A percentile compares a stretch with the other conserved stretches of the same genome.
Conservation (phyloP, 2,113 vertebrate genomes). For the Scopus umbretta region DNA sequence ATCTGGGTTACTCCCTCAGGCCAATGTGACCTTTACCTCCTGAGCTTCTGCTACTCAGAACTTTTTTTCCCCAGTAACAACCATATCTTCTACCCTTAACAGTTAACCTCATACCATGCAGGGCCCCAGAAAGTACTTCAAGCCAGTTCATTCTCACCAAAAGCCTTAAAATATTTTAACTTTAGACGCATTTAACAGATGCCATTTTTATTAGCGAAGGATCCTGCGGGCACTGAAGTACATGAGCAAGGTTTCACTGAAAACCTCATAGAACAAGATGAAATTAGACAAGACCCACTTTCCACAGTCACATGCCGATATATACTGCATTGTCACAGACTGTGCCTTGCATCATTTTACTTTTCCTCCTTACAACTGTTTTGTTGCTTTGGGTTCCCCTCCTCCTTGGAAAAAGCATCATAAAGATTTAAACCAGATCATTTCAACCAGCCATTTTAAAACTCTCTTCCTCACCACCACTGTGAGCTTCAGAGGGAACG, state of each 20-base stretch:
- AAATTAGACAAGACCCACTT: not conserved
- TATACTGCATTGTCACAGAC: not conserved
- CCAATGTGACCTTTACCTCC: not conserved
- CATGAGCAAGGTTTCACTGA: not conserved
- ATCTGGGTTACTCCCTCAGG: not conserved
- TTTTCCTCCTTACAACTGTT: not conserved
- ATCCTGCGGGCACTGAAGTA: not conserved
- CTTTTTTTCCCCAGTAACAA: not conserved
- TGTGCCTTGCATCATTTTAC: not conserved
- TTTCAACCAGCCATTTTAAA: not conserved
- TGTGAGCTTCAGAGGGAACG: accelerated
- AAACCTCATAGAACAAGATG: not conserved
- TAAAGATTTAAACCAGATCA: not conserved
- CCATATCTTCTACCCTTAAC: not conserved
- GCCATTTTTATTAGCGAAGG: not conserved
- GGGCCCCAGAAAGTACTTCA: not conserved
- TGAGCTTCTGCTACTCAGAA: not conserved
- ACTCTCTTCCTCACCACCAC: not conserved
- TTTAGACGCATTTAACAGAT: not conserved
- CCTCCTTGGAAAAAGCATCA: not conserved
- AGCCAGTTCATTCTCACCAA: not conserved
- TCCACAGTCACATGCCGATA: not conserved
- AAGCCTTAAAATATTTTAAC: not conserved
- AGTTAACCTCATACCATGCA: not conserved
- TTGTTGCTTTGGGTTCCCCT: not conserved